Base-by-base conservation (phyloP, 2,797 vertebrate genomes). In the Cygnus olor region DNA sequence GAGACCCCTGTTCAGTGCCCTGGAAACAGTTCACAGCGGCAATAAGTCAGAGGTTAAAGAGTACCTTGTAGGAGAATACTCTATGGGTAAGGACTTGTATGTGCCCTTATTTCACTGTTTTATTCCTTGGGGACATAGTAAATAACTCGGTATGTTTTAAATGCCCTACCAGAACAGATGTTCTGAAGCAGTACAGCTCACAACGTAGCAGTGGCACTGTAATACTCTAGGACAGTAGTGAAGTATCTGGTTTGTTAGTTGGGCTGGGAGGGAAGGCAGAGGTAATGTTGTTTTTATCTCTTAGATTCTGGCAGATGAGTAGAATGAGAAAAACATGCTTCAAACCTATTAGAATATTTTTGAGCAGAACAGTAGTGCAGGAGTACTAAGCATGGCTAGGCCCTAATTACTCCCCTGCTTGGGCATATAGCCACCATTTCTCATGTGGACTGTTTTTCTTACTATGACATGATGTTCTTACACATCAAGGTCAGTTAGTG, bases 1-100 rank as follows among this genome's bases (percentile, higher is more conserved):
- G 99, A 98, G 99, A 92, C 99, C 99, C 17, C 96, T 99, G 79
- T 99, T 99, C 97, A 99, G 99, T 53, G 99, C 99, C 25, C 98
- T 99, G 95, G 98, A 99, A 94, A 99, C 99, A 0, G 99, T 99
- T 32, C 99, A 98, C 84, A 97, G 99, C 38, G 98, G 98, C 96
- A 97, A 90, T 97, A 99, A 99, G 97, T 98, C 98, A 0, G 99
- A 99, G 81, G 98, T 99, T 78, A 99, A 99, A 88, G 99, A 99
- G 85, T 99, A 99, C 95, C 98, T 99, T 83, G 98, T 99, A 78
- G 99, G 99, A 66, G 99, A 99, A 73, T 99, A 99, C 89, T 98
- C 98, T 56, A 98, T 99, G 98, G 99, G 99, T 99, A 96, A 97
- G 97, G 32, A 28, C 10, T 58, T 47, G 22, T 45, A 2, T 10